Evolutionary conservation across 2,797 vertebrate species (phyloP), one percentile per base, ranked within the genome.

Genomic region (Hyperoplus lanceolatus): DNA sequence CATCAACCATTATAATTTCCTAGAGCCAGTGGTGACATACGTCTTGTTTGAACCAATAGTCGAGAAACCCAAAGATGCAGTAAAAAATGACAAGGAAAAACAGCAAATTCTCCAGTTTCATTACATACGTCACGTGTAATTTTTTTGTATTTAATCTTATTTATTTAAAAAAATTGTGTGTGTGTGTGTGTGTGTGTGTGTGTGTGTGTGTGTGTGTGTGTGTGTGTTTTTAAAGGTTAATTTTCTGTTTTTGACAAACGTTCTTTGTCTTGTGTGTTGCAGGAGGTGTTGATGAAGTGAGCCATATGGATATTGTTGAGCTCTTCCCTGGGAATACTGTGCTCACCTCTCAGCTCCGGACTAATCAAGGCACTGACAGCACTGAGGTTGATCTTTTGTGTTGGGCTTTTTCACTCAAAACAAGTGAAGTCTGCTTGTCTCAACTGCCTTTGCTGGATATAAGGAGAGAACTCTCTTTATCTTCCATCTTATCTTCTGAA

Each of bases 231-330:
- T 3, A 29, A 29, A 29, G 29, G 29, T 29, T 29, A 29, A 3
- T 29, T 6, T 12, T 14, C 21, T 16, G 53, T 71, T 29, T 29
- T 29, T n/a, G 13, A 59, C 79, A 2, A 78, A 6, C 13, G 69
- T 14, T 82, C 5, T 61, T 48, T 74, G 45, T 69, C 56, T 74
- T 77, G 64, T 81, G 85, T 86, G 89, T 88, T 91, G 75, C 94
- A 97, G 96, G 96, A 97, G 91, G 89, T 94, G 94, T 85, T 87
- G 86, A 92, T 96, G 95, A 97, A 96, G 94, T 94, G 94, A 96
- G 83, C 91, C 88, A 86, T 82, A 73, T 60, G 89, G 93, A 89
- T 69, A 14, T 75, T 63, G 51, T 60, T 55, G 79, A 80, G 66
- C 61, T 75, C 74, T 73, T 48, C 67, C 29, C 82, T 73, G 64